A percentile compares a stretch with the other conserved stretches of the same genome.
These are phyloP conservation scores for Echeneis naucrates DNA, from an alignment of 2,797 vertebrate species.

Conservation along the genomic window DNA sequence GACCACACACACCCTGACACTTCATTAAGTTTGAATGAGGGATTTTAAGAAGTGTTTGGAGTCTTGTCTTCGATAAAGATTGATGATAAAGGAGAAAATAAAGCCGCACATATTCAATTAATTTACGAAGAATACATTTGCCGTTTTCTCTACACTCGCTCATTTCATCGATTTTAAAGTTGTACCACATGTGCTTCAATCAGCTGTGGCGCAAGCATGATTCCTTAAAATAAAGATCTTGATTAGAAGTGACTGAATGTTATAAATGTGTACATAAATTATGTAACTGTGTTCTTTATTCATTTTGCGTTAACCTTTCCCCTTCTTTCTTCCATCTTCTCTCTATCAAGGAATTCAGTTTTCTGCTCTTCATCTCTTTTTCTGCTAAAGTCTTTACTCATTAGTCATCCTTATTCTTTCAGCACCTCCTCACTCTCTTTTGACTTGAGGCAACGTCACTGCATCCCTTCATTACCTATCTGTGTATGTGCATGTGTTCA, in stretches of 20 bases:
- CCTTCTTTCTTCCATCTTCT: background rate
- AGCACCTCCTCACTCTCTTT: conserved; percentile 21
- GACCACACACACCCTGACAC: conserved; percentile 4
- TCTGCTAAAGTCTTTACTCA: conserved; percentile 1
- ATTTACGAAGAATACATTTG: background rate
- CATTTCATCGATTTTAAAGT: conserved; percentile 9
- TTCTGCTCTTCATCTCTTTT: conserved; percentile 23
- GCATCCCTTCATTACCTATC: background rate
- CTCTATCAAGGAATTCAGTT: conserved; percentile 11
- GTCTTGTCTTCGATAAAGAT: background rate
- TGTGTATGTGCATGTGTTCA: background rate
- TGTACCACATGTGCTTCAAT: conserved; percentile 3
- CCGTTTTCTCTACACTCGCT: conserved; percentile 5
- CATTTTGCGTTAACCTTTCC: background rate
- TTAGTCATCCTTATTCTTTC: conserved; percentile 53
- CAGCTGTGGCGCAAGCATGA: background rate
- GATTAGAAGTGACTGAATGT: background rate
- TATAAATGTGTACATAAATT: too few relatives aligned
- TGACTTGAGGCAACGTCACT: conserved; percentile 11
- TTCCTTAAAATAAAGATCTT: background rate
- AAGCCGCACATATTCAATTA: background rate
- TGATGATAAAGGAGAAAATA: background rate
- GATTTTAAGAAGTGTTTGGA: background rate
- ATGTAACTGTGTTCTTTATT: background rate
- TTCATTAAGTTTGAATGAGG: conserved; percentile 6